Evolutionary conservation across 2,113 vertebrate genomes (phyloP).

Genomic region (Ceuthmochares aereus): DNA sequence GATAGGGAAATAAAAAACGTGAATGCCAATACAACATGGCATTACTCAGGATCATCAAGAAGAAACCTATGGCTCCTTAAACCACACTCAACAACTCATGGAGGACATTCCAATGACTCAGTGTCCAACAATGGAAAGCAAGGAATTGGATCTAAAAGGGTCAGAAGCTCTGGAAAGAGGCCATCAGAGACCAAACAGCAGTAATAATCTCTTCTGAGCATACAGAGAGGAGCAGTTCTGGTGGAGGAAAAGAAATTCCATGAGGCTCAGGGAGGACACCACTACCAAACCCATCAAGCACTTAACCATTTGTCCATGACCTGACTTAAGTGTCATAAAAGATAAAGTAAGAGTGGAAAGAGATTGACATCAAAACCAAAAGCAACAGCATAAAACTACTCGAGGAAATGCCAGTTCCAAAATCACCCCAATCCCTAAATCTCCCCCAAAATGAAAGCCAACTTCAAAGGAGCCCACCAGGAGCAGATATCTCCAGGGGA

Average conservation of each 20-base stretch:
- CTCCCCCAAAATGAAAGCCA: background rate
- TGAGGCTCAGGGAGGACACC: background rate
- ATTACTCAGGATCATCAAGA: background rate
- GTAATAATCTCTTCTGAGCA: background rate
- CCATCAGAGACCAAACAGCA: background rate
- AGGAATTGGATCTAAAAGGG: background rate
- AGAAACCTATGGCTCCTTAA: background rate
- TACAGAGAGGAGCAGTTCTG: background rate
- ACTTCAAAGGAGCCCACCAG: background rate
- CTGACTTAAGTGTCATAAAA: background rate
- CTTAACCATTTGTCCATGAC: background rate
- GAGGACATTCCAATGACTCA: background rate
- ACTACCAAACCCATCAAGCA: background rate
- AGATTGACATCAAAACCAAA: background rate
- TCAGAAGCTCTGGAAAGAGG: constrained; percentile 1
- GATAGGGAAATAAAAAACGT: background rate
- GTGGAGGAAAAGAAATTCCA: background rate
- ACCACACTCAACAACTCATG: background rate
- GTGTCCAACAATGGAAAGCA: background rate
- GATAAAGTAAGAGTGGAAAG: background rate
- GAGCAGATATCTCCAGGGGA: background rate
- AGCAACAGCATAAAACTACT: background rate
- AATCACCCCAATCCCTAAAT: background rate
- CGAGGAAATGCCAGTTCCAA: background rate
- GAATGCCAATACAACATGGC: background rate